A percentile compares a stretch with the other conserved stretches of the same genome.
These are phyloP conservation scores for Philypnodon macrostomus DNA, from an alignment of 2,797 vertebrate species.

Conservation along the genomic window DNA sequence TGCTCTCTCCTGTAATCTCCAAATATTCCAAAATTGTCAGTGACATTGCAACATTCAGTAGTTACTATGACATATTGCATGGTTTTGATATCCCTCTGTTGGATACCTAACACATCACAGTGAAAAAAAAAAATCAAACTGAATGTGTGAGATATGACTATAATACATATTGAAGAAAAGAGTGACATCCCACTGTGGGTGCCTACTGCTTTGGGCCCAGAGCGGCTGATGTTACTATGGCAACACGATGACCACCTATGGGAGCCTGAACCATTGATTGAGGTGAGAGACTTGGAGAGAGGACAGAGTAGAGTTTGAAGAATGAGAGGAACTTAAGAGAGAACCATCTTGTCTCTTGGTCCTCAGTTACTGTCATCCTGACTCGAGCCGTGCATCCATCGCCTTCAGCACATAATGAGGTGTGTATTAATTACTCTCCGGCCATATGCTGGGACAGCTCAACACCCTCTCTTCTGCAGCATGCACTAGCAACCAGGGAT, in stretches of 20 bases:
- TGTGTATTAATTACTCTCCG: constrained; percentile 55
- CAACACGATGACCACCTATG: constrained; percentile 60
- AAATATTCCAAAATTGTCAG: too few relatives aligned
- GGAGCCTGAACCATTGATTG: constrained; percentile 51
- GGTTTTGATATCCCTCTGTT: too few relatives aligned
- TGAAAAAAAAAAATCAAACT: constrained; percentile 21
- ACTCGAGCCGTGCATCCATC: constrained; percentile 43
- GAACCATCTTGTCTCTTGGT: constrained; percentile 9
- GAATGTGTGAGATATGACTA: constrained; percentile 9
- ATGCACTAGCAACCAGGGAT: not conserved
- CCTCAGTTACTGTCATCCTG: constrained; percentile 36
- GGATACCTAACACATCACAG: constrained; percentile 28
- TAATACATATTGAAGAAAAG: constrained; percentile 18
- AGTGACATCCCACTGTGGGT: constrained; percentile 42
- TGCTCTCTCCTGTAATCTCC: too few relatives aligned
- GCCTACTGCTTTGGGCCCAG: constrained; percentile 37
- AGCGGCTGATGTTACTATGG: constrained; percentile 66
- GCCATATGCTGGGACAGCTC: constrained; percentile 46
- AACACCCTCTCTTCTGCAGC: constrained; percentile 13
- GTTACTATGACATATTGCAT: too few relatives aligned
- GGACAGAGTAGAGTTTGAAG: constrained; percentile 16
- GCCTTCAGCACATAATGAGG: constrained; percentile 55
- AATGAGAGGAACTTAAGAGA: constrained; percentile 12
- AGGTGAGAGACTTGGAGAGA: constrained; percentile 28
- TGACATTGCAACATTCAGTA: too few relatives aligned